Conservation (phyloP, 2,113 vertebrate genomes). For the Ramphastos sulfuratus region DNA sequence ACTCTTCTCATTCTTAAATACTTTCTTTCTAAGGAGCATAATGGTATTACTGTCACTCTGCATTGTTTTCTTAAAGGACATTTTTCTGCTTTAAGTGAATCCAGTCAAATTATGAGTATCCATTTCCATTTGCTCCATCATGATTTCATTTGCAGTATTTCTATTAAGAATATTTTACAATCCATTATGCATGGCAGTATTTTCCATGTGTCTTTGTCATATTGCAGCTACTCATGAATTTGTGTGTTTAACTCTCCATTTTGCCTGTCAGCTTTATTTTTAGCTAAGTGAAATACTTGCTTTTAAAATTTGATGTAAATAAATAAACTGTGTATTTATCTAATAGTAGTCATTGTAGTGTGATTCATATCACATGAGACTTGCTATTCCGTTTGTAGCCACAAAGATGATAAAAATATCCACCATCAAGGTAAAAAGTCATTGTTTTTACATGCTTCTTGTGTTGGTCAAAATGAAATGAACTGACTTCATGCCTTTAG, state of each 20-base stretch:
- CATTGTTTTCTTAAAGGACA: neutral
- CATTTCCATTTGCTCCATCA: neutral
- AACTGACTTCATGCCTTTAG: neutral
- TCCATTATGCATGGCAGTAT: neutral
- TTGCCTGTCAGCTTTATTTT: neutral
- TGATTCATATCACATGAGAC: neutral
- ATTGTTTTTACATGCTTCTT: neutral
- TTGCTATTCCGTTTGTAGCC: neutral
- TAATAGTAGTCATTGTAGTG: neutral
- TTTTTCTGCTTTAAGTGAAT: neutral
- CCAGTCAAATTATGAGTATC: neutral
- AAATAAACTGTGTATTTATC: neutral
- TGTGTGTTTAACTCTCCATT: neutral
- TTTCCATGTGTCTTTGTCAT: neutral
- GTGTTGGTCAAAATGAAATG: neutral
- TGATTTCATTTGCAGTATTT: neutral
- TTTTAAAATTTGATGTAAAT: neutral
- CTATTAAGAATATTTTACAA: neutral
- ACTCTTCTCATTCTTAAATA: slow-evolving; percentile 49
- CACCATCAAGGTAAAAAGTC: neutral
- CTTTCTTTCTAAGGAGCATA: slow-evolving; percentile 55
- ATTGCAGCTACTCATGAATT: neutral
- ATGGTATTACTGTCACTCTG: neutral
- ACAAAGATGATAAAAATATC: neutral
- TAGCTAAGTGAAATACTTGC: neutral